Conservation (phyloP, 23 tunicate species). For the Phallusia fumigata region DNA sequence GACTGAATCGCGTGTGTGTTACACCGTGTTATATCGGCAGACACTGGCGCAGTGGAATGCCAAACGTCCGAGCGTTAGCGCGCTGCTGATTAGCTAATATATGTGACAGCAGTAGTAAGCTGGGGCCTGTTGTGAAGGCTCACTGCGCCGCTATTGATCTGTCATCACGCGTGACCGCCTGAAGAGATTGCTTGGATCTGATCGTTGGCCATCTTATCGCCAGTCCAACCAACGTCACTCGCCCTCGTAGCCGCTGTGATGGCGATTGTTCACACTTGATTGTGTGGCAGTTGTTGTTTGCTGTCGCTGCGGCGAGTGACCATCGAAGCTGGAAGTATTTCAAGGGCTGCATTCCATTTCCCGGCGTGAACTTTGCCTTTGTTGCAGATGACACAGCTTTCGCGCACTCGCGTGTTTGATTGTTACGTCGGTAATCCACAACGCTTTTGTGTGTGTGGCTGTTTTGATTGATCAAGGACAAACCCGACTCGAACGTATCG, state of each 20-base stretch:
- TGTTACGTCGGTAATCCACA: too few relatives aligned
- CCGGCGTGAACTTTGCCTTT: too few relatives aligned
- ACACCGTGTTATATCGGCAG: not conserved
- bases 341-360: not conserved
- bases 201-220: constrained; percentile 4
- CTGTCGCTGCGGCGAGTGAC: not conserved
- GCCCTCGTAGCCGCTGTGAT: not conserved
- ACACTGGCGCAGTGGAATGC: not conserved
- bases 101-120: constrained; percentile 4
- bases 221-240: constrained; percentile 6
- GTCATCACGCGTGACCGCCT: constrained; percentile 31
- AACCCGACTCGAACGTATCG: too few relatives aligned
- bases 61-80: not conserved
- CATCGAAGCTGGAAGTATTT: not conserved
- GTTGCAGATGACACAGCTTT: too few relatives aligned
- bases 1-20: too few relatives aligned
- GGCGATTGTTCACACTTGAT: constrained; percentile 7
- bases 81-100: not conserved
- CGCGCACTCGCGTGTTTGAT: too few relatives aligned
- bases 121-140: constrained; percentile 4
- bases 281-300: constrained; percentile 5
- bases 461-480: too few relatives aligned
- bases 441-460: too few relatives aligned
- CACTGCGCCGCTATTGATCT: constrained; percentile 32
- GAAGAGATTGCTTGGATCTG: constrained; percentile 2